Conservation (phyloP, 1,140 invertebrate species). For the Oryzaephilus surinamensis region DNA sequence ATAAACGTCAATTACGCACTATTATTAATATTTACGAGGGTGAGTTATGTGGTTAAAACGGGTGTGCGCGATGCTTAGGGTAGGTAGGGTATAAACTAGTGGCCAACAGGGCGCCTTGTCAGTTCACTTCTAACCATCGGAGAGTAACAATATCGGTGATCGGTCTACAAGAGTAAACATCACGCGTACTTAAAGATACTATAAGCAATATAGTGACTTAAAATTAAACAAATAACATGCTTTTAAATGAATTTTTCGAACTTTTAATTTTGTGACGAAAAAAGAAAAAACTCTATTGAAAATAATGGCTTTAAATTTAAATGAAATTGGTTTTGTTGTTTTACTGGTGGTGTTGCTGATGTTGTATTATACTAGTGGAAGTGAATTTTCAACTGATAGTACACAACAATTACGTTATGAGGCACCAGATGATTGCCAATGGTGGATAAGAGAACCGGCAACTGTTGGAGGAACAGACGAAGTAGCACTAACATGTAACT, state of each 20-base stretch:
- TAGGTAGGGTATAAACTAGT: too few species aligned
- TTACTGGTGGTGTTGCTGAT: neutral
- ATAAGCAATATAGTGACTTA: neutral
- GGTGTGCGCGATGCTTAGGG: too few species aligned
- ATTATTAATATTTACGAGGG: too few species aligned
- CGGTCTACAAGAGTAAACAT: too few species aligned
- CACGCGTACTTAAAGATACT: too few species aligned
- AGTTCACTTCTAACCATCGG: too few species aligned
- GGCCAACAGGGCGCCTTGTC: too few species aligned
- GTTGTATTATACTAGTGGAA: neutral
- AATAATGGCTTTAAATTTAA: too few species aligned
- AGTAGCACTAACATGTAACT: constrained; percentile 66
- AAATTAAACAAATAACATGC: neutral
- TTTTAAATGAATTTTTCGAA: neutral
- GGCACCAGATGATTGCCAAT: constrained; percentile 72
- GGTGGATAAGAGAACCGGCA: constrained; percentile 49
- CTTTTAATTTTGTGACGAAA: neutral
- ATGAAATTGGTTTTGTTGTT: neutral
- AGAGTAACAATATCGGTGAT: too few species aligned
- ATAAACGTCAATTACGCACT: too few species aligned
- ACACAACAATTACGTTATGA: constrained; percentile 57
- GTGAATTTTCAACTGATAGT: neutral
- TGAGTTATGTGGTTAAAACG: too few species aligned
- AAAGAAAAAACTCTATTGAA: neutral
- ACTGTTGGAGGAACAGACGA: constrained; percentile 47